Evolutionary conservation across 2,113 vertebrate species (phyloP), one percentile per base, ranked within the genome.

Genomic region (Elgaria multicarinata): DNA sequence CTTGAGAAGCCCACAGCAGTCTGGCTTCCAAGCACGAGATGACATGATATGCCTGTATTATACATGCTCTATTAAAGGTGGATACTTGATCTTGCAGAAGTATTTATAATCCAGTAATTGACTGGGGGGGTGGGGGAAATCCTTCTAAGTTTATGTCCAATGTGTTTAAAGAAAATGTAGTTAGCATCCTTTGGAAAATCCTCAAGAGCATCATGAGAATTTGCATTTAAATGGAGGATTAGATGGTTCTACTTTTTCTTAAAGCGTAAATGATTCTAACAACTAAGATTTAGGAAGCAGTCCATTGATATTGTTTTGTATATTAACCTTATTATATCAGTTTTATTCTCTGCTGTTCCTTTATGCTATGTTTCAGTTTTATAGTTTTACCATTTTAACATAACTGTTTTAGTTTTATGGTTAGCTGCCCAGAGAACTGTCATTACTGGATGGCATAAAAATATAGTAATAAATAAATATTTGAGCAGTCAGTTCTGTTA

Each of bases 211-310:
- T 91, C 87, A 74, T 28, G 85, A 83, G 46, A 94, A 93, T 94
- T 95, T 95, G 86, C 93, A 93, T 95, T 93, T 93, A 96, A 95
- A 94, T 94, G 89, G 92, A 93, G 67, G 93, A 92, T 92, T 95
- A 87, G 6, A 85, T 79, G 90, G 24, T 69, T 85, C 62, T 1
- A 92, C 79, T 76, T 91, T 87, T 0, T 93, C 1, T 82, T 92
- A 90, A 88, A 31, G 55, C 26, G 74, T 62, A 89, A 84, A 53
- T 39, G 6, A 53, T 84, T 77, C 72, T 39, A 31, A 84, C 83
- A 84, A 55, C 42, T 4, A 84, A 55, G 31, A 50, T 80, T 82
- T 14, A 3, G 62, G 33, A 78, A 53, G 13, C 18, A n/a, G n/a
- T 82, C 78, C 77, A 33, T 67, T 77, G 80, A 75, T 83, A 84